Evolutionary conservation across 2,888 invertebrate species (phyloP).

Genomic region (Opisthograptis luteolata): DNA sequence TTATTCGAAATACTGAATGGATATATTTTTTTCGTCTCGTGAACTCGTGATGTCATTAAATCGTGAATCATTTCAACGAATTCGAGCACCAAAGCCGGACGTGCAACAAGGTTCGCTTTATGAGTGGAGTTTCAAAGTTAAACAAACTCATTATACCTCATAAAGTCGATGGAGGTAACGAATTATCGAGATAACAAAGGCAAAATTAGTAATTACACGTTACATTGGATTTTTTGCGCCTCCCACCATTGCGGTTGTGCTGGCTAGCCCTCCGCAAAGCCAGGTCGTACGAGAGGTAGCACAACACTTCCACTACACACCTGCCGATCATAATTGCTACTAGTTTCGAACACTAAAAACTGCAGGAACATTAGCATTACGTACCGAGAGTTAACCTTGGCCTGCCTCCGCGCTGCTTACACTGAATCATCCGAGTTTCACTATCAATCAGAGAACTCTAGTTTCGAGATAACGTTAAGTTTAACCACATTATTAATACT

Average conservation of each 20-base stretch:
- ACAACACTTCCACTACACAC: slow-evolving; percentile 57
- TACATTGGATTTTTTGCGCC: slow-evolving; percentile 42
- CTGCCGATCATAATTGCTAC: slow-evolving; percentile 50
- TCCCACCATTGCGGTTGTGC: slow-evolving; percentile 31
- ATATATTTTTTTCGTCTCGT: background rate
- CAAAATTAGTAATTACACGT: slow-evolving; percentile 36
- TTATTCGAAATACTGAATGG: too few relatives aligned
- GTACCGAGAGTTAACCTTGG: slow-evolving; percentile 60
- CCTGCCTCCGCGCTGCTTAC: slow-evolving; percentile 40
- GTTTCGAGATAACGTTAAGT: slow-evolving; percentile 33
- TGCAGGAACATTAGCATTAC: slow-evolving; percentile 41
- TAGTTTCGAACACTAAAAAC: slow-evolving; percentile 9
- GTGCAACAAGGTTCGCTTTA: slow-evolving; percentile 14
- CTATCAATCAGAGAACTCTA: slow-evolving; percentile 42
- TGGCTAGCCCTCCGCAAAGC: slow-evolving; percentile 44
- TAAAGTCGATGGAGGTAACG: slow-evolving; percentile 11
- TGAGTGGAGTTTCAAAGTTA: slow-evolving; percentile 4
- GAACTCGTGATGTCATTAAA: slow-evolving; percentile 5
- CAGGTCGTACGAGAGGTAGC: slow-evolving; percentile 58
- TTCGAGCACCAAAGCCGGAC: background rate
- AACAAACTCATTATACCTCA: slow-evolving; percentile 14
- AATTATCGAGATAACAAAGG: slow-evolving; percentile 19
- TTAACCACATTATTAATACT: too few relatives aligned
- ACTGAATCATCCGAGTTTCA: slow-evolving; percentile 63
- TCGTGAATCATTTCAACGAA: slow-evolving; percentile 10